These are phyloP conservation scores for Austrolebias charrua DNA, from an alignment of 2,797 vertebrate species.

Conservation along the genomic window DNA sequence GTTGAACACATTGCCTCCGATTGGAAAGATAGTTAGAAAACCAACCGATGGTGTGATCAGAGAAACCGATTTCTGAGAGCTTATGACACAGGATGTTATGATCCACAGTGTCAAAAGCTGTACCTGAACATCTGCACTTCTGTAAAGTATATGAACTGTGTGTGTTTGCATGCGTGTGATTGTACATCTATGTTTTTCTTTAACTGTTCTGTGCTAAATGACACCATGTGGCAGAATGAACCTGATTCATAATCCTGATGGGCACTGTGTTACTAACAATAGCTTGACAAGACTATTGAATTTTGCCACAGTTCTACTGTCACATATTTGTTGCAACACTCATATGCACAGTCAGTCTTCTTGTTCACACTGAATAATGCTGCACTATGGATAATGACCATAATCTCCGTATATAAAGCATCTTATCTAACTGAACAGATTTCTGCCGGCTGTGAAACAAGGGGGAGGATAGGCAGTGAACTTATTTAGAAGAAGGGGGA, in stretches of 20 bases:
- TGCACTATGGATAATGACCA: conserved; percentile 66
- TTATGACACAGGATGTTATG: too few species aligned
- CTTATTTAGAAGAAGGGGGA: conserved; percentile 49
- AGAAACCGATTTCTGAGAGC: too few species aligned
- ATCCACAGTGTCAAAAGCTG: too few species aligned
- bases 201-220: conserved; percentile 55
- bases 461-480: conserved; percentile 27
- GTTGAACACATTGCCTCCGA: too few species aligned
- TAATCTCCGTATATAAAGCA: conserved; percentile 77
- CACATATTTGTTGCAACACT: conserved; percentile 26
- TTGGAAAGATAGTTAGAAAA: too few species aligned
- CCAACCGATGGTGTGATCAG: too few species aligned
- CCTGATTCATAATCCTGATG: conserved; percentile 55
- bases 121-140: conserved; percentile 47
- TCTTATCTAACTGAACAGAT: conserved; percentile 76
- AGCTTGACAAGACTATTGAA: conserved; percentile 22
- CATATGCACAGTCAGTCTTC: conserved; percentile 16
- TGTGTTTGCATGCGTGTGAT: conserved; percentile 8
- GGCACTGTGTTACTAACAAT: conserved; percentile 37
- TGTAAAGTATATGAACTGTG: conserved; percentile 55
- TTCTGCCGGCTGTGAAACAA: conserved; percentile 73
- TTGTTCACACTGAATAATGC: conserved; percentile 68
- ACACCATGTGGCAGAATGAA: conserved; percentile 36
- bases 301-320: conserved; percentile 23
- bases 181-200: conserved; percentile 1